Base-by-base conservation (phyloP, 2,888 invertebrate species). In the Resseliella maxima region DNA sequence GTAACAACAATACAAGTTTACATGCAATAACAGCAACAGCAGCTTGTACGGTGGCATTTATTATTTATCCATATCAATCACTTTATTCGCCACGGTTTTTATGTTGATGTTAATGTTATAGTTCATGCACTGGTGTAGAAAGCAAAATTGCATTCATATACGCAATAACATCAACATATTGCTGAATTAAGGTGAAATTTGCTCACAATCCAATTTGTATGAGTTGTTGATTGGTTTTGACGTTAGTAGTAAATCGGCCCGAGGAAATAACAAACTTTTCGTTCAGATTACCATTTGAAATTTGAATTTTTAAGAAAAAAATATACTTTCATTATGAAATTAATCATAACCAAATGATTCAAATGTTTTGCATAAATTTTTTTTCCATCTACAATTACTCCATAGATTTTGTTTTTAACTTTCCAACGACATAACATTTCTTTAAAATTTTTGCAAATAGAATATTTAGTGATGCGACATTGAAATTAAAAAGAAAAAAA, bases 21-120 rank as follows among this genome's bases (percentile, higher is more conserved):
- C 0, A 5, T 59, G 50, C 50, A 21, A 18, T 21, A 12, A 21
- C n/a, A 50, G 3, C 50, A 18, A 2, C 50, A 21, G 5, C 50
- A 59, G 12, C 59, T 15, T 24, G 59, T 59, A 72, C 72, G 72
- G 72, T 72, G 72, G 72, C 72, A 72, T 72, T 72, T 72, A 27
- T 27, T 72, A 72, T 72, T 31, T 72, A 72, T 72, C 35, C 72
- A 72, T 72, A 72, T 72, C 72, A 72, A 72, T 72, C 72, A 72
- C 50, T 50, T 15, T 8, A 24, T 24, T 72, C 31, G 72, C 31
- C 18, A 8, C 31, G 31, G 72, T 72, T 0, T 72, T 31, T 59
- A 5, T 50, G 50, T 15, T 59, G 12, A 2, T 24, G 2, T 27
- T 15, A 72, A 72, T 72, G 72, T 72, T 72, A 72, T 72, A 72